Conservation (phyloP, 2,797 vertebrate species). For the Mallotus villosus region DNA sequence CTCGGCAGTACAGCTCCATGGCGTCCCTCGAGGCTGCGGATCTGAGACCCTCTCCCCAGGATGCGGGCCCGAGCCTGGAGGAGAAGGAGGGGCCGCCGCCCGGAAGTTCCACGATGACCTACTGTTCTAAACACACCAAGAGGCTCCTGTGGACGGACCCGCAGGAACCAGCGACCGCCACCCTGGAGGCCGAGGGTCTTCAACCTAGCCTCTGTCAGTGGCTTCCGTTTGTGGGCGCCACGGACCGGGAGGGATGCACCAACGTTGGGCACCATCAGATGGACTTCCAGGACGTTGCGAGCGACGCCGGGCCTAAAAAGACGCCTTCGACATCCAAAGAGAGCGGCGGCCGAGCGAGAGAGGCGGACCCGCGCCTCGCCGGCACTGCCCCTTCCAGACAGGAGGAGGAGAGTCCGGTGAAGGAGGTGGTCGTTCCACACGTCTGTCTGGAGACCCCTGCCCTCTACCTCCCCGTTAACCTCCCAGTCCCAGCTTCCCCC, state of each 20-base stretch:
- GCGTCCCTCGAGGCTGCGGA: not conserved
- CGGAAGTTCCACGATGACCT: not conserved
- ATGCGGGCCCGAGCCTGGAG: not conserved
- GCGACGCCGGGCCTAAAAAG: not conserved
- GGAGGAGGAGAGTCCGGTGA: not conserved
- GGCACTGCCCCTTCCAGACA: not conserved
- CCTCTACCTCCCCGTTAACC: not conserved
- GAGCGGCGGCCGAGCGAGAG: not conserved
- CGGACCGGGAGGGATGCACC: conserved; percentile 14
- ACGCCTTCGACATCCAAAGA: not conserved
- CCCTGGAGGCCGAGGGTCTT: not conserved
- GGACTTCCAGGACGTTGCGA: not conserved
- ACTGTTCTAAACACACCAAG: conserved; percentile 23
- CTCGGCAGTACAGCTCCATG: conserved; percentile 60
- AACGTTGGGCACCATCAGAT: conserved; percentile 8
- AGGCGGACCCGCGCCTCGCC: not conserved
- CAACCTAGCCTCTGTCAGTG: conserved; percentile 23
- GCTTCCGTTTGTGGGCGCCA: conserved; percentile 11
- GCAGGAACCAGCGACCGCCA: conserved; percentile 2
- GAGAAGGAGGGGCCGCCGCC: not conserved
- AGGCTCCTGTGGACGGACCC: conserved; percentile 13
- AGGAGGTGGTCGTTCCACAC: conserved; percentile 11
- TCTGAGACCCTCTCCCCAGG: not conserved
- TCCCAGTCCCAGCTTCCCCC: not conserved
- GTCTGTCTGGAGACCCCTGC: conserved; percentile 22